Base-by-base conservation (phyloP, 2,113 vertebrate species). In the Butorides virescens region DNA sequence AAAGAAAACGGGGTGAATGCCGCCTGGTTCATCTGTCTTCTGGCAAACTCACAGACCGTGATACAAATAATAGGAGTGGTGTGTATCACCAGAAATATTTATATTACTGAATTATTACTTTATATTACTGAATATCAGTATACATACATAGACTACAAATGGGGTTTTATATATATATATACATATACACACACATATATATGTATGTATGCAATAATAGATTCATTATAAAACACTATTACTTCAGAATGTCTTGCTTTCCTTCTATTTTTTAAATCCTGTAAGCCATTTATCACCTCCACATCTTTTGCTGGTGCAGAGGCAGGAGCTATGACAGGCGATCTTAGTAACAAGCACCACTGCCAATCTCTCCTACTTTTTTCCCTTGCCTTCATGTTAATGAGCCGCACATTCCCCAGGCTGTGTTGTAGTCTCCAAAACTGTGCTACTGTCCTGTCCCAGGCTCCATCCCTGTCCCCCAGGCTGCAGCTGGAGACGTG, bases 381-480 rank as follows among this genome's bases (percentile, higher is more conserved):
- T 76, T 26, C 18, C 66, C 25, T 86, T 47, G 39, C 42, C 42
- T 70, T 74, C 44, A 3, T 16, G 75, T 44, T 18, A 63, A 52
- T 20, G 34, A 81, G 70, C 66, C 18, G 3, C 0, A 0, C 4
- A 1, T 30, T 82, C 39, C n/a, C 39, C 11, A 13, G 52, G 56
- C 72, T 42, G 22, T 16, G 2, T 46, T 26, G 19, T 63, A 2
- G 0, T 20, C 56, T 55, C 59, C 66, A 27, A 46, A 81, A 32
- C 26, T 7, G 4, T 6, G 12, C 49, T 61, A 73, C 83, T 44
- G 5, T 11, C 63, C 46, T 30, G 13, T 14, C 39, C 71, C 34
- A 29, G 49, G 68, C 65, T 66, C 34, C 7, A 1, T 17, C 79
- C 32, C 65, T 4, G 10, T 30, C 2, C 26, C 56, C 25, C 4